A percentile compares a stretch with the other conserved stretches of the same genome.
Evolutionary conservation across 2,888 invertebrate species (phyloP).

Genomic region (Eupithecia subfuscata): DNA sequence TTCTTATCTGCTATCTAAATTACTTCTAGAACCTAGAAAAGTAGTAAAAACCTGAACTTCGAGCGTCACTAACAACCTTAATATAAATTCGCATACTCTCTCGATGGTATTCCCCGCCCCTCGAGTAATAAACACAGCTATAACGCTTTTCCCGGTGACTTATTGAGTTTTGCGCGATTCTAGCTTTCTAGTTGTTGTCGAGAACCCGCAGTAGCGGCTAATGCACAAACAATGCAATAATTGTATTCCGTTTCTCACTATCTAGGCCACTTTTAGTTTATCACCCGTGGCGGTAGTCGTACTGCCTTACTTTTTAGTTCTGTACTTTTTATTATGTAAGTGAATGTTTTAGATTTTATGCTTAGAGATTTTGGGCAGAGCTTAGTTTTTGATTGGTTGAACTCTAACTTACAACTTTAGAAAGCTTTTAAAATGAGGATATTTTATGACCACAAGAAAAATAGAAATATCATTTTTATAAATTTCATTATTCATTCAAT

Average conservation of each 20-base stretch:
- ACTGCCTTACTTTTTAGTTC: constrained; percentile 13
- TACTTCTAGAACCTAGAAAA: no score
- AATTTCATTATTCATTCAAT: no score
- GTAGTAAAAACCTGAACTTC: no score
- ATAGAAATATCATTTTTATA: no score
- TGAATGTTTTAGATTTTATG: constrained; percentile 4
- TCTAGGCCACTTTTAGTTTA: constrained; percentile 29
- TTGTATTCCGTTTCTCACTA: constrained; percentile 63
- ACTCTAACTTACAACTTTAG: background rate
- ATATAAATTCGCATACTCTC: background rate
- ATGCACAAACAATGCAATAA: constrained; percentile 46
- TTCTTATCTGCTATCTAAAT: no score
- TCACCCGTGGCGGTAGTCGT: constrained; percentile 14
- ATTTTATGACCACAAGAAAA: no score
- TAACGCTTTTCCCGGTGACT: background rate
- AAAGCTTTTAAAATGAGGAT: background rate
- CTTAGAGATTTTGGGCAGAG: background rate
- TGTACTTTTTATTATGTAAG: constrained; percentile 5
- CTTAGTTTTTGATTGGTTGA: background rate
- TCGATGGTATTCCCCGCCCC: background rate
- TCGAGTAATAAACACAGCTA: no score
- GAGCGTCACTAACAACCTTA: no score
- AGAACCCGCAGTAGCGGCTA: constrained; percentile 29
- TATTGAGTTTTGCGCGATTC: background rate
- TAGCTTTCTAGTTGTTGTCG: constrained; percentile 16